phyloP scores from a whole-genome alignment of 2,113 vertebrate genomes.

The Ivindomyrus marchei region DNA sequence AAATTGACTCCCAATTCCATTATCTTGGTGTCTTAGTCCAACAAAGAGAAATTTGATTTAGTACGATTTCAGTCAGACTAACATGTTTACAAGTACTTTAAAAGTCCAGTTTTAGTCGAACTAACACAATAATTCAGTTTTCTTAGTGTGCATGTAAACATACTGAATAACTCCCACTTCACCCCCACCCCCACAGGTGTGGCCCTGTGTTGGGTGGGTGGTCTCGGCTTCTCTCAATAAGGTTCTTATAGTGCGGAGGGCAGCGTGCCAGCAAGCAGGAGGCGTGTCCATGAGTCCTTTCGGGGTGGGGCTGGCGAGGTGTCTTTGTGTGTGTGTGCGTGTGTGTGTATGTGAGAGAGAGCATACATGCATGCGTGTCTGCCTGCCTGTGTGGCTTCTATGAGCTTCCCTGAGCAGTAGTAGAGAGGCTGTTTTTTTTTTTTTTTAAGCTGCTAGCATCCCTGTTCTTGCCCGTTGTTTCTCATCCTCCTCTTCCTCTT shows the following conservation, averaged over 20 bases:
- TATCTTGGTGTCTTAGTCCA: no score
- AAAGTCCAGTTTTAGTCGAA: no score
- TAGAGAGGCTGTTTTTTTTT: background rate
- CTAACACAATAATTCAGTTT: no score
- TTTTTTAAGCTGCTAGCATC: background rate
- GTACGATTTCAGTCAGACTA: no score
- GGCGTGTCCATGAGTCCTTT: background rate
- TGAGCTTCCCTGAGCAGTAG: background rate
- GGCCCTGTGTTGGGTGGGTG: background rate
- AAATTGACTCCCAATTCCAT: no score
- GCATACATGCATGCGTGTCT: background rate
- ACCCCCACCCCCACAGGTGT: background rate
- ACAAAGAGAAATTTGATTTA: no score
- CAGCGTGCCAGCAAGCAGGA: background rate
- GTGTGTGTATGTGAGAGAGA: background rate
- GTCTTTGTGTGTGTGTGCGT: background rate
- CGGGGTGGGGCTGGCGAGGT: background rate
- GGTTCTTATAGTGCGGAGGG: background rate
- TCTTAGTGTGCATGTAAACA: no score
- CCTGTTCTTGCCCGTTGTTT: background rate
- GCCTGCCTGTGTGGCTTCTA: background rate
- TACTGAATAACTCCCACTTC: background rate
- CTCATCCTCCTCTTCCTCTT: conserved; percentile 18
- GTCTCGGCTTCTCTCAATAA: background rate
- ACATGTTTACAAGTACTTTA: no score